phyloP scores from a whole-genome alignment of 1,140 invertebrate genomes.

The Thrips palmi region DNA sequence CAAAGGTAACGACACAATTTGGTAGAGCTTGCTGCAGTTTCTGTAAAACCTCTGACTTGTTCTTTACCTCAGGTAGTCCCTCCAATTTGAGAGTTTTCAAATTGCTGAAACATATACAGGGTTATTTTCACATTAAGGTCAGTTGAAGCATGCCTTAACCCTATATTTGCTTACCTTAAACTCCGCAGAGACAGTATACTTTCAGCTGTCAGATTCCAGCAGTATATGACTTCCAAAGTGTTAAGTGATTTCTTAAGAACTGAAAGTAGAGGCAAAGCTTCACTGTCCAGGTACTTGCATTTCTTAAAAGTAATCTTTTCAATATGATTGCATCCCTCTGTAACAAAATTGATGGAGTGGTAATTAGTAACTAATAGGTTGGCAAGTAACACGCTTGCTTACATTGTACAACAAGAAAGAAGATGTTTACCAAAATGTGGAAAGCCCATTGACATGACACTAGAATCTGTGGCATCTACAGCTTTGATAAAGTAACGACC shows the following conservation, averaged over 20 bases:
- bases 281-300: conserved; percentile 30
- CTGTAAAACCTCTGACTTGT: too few relatives aligned
- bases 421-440: conserved; percentile 44
- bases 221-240: conserved; percentile 27
- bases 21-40: too few relatives aligned
- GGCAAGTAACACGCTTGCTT: not conserved
- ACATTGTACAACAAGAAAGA: not conserved
- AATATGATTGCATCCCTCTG: conserved; percentile 24
- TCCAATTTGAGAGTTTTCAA: too few relatives aligned
- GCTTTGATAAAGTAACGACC: conserved; percentile 34
- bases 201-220: conserved; percentile 27
- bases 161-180: conserved; percentile 24
- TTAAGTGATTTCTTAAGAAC: conserved; percentile 23
- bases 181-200: conserved; percentile 23
- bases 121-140: too few relatives aligned
- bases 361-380: not conserved
- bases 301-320: conserved; percentile 25
- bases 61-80: too few relatives aligned
- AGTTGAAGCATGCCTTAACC: too few relatives aligned
- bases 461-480: conserved; percentile 57
- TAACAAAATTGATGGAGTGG: not conserved
- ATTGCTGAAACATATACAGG: too few relatives aligned
- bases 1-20: too few relatives aligned
- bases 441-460: conserved; percentile 62
- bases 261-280: conserved; percentile 21